Evolutionary conservation across 2,888 invertebrate species (phyloP).

Genomic region (Acleris laterana): DNA sequence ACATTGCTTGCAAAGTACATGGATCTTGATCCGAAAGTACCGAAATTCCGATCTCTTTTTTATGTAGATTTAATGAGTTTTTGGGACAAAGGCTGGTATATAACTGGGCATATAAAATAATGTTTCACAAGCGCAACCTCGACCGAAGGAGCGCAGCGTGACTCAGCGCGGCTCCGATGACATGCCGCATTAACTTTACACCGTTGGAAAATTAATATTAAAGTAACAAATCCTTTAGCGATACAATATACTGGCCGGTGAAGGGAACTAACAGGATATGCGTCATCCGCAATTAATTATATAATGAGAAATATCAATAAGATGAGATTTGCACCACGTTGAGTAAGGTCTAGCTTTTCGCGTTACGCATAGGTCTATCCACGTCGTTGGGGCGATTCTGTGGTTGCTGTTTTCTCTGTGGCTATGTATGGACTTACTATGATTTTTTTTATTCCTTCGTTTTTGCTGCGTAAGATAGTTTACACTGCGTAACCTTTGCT

Average conservation of each 20-base stretch:
- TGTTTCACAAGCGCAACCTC: constrained; percentile 61
- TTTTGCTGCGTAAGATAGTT: too few relatives aligned
- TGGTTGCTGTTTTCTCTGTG: too few relatives aligned
- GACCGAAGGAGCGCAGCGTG: constrained; percentile 47
- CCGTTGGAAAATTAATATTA: constrained; percentile 33
- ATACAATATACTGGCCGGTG: constrained; percentile 17
- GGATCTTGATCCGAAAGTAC: neutral
- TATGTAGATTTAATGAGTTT: constrained; percentile 10
- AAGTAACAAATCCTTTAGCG: constrained; percentile 42
- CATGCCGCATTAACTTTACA: constrained; percentile 45
- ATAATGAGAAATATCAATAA: constrained; percentile 1
- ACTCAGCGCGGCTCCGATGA: constrained; percentile 50
- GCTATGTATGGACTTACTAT: too few relatives aligned
- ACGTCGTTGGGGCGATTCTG: too few relatives aligned
- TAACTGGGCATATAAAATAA: constrained; percentile 39
- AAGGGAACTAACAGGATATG: constrained; percentile 26
- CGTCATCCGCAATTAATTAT: neutral
- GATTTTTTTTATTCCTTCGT: too few relatives aligned
- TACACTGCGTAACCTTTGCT: too few relatives aligned
- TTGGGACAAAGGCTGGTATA: constrained; percentile 42
- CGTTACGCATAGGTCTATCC: too few relatives aligned
- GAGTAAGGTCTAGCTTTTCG: neutral
- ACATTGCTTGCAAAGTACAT: neutral
- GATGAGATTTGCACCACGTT: neutral
- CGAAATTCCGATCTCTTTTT: constrained; percentile 17